phyloP scores from a whole-genome alignment of 2,113 vertebrate genomes.

The Vulpes lagopus region DNA sequence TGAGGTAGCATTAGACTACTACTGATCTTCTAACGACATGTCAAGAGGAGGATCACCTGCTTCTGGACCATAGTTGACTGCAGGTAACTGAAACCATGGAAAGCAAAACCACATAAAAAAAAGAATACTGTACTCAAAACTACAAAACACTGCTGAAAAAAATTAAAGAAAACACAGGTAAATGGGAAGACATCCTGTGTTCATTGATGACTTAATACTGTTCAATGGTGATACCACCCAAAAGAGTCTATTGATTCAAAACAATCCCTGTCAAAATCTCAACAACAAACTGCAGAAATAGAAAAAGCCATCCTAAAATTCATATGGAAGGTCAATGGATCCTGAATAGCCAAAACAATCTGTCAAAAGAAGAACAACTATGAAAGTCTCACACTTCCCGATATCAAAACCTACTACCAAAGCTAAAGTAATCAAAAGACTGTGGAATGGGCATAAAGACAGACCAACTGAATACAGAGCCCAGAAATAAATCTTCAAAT shows the following conservation, averaged over 20 bases:
- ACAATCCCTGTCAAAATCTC: not conserved
- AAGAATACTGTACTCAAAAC: not conserved
- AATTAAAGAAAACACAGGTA: not conserved
- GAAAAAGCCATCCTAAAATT: constrained; percentile 2
- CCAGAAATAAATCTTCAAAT: not conserved
- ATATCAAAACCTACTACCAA: not conserved
- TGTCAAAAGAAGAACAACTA: not conserved
- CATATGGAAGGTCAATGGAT: not conserved
- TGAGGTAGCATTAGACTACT: not conserved
- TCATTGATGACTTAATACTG: not conserved
- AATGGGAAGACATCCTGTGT: not conserved
- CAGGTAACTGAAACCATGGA: not conserved
- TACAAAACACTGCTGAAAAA: not conserved
- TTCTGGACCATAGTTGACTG: not conserved
- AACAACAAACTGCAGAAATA: not conserved
- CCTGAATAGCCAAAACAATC: not conserved
- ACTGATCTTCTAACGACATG: not conserved
- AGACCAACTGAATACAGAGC: not conserved
- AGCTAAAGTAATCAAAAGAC: not conserved
- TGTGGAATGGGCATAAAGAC: not conserved
- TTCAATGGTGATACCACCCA: not conserved
- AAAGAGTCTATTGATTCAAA: not conserved
- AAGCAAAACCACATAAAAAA: not conserved
- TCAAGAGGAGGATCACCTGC: not conserved
- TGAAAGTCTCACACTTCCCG: not conserved